These are phyloP conservation scores for Samia ricini DNA, from an alignment of 1,140 invertebrate genomes.

Conservation along the genomic window DNA sequence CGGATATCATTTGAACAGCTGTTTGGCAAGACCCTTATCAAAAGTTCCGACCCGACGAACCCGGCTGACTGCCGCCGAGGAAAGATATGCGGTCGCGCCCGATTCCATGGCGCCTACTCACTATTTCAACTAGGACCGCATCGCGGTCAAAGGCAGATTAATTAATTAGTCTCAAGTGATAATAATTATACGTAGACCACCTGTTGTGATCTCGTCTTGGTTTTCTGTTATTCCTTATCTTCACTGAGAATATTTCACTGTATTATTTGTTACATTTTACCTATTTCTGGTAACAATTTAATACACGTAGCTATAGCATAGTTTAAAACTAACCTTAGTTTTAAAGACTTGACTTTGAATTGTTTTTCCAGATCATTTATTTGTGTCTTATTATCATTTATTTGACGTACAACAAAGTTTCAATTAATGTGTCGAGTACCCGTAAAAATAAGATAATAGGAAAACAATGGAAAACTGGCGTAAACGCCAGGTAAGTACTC, in stretches of 20 bases:
- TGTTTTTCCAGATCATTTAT: too few species aligned
- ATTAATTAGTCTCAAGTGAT: slow-evolving; percentile 44
- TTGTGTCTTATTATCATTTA: too few species aligned
- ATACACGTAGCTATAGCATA: neutral
- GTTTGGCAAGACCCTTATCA: slow-evolving; percentile 50
- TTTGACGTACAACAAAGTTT: too few species aligned
- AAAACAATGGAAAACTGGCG: too few species aligned
- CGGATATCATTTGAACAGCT: slow-evolving; percentile 36
- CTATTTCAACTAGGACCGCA: slow-evolving; percentile 24
- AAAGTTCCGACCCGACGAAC: slow-evolving; percentile 7
- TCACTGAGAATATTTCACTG: neutral
- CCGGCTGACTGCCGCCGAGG: slow-evolving; percentile 3
- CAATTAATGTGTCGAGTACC: too few species aligned
- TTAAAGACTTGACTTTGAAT: too few species aligned
- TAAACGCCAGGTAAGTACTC: too few species aligned
- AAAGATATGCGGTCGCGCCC: too few species aligned
- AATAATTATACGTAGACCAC: slow-evolving; percentile 52
- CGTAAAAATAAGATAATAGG: too few species aligned
- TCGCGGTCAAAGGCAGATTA: slow-evolving; percentile 29
- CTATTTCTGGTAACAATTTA: neutral
- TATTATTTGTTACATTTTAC: too few species aligned
- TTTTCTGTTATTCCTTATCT: neutral
- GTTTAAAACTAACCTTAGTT: neutral
- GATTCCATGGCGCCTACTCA: slow-evolving; percentile 6
- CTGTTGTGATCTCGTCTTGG: slow-evolving; percentile 33